These are phyloP conservation scores for Sarcophaga peregrina DNA, from an alignment of 1,140 invertebrate genomes.

Conservation along the genomic window DNA sequence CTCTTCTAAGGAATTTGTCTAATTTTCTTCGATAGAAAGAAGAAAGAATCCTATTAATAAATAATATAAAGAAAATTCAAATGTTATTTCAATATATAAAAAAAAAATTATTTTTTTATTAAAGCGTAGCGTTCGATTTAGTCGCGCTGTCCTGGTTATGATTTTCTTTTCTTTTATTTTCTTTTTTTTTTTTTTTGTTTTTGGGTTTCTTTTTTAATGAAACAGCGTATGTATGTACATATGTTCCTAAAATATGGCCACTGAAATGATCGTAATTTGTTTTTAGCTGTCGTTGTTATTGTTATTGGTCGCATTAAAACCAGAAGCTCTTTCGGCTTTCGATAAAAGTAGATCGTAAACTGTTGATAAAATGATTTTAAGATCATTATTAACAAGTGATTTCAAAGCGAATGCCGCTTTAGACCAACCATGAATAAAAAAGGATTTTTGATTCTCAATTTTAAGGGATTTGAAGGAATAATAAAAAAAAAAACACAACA, in stretches of 20 bases:
- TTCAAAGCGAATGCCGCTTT: constrained; percentile 32
- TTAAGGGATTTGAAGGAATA: background rate
- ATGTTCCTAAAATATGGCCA: constrained; percentile 31
- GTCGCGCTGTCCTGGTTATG: no score
- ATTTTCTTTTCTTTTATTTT: no score
- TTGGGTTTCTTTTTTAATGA: background rate
- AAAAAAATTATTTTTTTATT: no score
- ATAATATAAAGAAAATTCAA: no score
- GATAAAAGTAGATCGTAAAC: constrained; percentile 35
- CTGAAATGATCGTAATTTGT: constrained; percentile 27
- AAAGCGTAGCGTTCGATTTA: no score
- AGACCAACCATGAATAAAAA: background rate
- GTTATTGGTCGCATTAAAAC: constrained; percentile 52
- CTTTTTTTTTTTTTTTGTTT: no score
- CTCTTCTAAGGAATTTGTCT: no score
- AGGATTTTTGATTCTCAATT: constrained; percentile 5
- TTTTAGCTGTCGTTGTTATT: constrained; percentile 44
- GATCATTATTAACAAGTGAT: constrained; percentile 42
- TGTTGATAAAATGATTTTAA: constrained; percentile 39
- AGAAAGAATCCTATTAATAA: no score
- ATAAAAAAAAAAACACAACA: background rate
- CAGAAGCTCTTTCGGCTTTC: constrained; percentile 63
- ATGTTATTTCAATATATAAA: no score
- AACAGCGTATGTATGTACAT: background rate
- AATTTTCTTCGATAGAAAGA: no score